Conservation (phyloP, 1,140 invertebrate genomes). For the Lucilia sericata region DNA sequence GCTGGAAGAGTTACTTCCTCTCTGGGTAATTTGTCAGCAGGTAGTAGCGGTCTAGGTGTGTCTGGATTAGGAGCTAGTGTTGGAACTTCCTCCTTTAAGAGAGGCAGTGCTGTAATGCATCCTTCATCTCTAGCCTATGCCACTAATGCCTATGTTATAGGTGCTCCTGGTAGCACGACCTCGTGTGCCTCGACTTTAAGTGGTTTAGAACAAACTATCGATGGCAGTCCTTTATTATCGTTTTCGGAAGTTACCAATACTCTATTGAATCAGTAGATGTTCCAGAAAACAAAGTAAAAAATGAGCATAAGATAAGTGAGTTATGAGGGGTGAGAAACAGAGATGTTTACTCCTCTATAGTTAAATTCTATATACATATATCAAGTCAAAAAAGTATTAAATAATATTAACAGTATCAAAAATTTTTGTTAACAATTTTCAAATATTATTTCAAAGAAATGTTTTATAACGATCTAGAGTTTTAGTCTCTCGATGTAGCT, state of each 20-base stretch:
- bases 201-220: conserved; percentile 63
- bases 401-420: too few relatives aligned
- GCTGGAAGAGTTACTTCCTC: conserved; percentile 49
- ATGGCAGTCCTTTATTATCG: conserved; percentile 84
- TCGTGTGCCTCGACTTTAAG: conserved; percentile 68
- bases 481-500: too few relatives aligned
- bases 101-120: conserved; percentile 48
- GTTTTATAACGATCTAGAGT: too few relatives aligned
- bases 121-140: conserved; percentile 67
- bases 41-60: not conserved
- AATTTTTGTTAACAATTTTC: too few relatives aligned
- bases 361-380: too few relatives aligned
- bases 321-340: conserved; percentile 29
- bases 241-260: conserved; percentile 87
- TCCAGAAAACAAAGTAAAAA: not conserved
- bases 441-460: too few relatives aligned
- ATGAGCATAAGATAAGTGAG: not conserved
- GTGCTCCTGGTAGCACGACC: not conserved
- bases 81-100: not conserved
- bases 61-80: not conserved
- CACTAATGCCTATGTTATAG: conserved; percentile 52
- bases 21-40: conserved; percentile 21
- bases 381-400: not conserved
- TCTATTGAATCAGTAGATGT: conserved; percentile 75
- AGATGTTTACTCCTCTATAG: too few relatives aligned